These are phyloP conservation scores for Crotalus horridus DNA, from an alignment of 2,113 vertebrate genomes.

Conservation along the genomic window DNA sequence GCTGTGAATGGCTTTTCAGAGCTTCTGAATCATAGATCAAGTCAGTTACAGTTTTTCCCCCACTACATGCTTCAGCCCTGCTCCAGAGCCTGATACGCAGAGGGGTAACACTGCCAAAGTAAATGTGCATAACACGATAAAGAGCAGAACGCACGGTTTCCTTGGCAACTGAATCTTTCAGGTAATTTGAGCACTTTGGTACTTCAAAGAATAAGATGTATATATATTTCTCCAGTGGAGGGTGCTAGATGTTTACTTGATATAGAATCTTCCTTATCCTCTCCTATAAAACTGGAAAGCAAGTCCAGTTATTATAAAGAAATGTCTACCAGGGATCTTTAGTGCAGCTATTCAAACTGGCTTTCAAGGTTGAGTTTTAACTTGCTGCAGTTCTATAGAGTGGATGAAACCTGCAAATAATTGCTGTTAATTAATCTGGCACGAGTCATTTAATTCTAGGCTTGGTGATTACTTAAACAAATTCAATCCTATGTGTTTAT, in stretches of 20 bases:
- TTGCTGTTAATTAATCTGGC: not conserved
- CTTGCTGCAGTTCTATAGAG: not conserved
- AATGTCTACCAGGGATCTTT: not conserved
- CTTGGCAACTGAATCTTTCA: constrained; percentile 51
- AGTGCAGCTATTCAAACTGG: not conserved
- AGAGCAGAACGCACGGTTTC: constrained; percentile 41
- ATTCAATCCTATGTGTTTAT: not conserved
- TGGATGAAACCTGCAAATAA: not conserved
- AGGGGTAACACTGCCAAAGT: constrained; percentile 4
- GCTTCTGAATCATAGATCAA: not conserved
- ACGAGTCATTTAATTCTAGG: not conserved
- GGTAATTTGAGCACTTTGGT: not conserved
- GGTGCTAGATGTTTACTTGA: constrained; percentile 39
- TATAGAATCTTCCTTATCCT: not conserved
- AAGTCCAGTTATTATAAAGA: not conserved
- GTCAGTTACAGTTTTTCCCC: not conserved
- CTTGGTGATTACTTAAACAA: not conserved
- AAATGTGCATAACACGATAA: constrained; percentile 14
- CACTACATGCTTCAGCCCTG: not conserved
- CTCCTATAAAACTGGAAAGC: not conserved
- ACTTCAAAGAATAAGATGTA: not conserved
- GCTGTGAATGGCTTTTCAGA: not conserved
- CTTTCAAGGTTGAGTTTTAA: not conserved
- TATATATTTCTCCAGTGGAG: constrained; percentile 40
- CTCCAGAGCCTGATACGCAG: not conserved